Evolutionary conservation across 53 echinoderm and acorn worm species (phyloP), one percentile per base, ranked within the genome.

Genomic region (Crossaster papposus): DNA sequence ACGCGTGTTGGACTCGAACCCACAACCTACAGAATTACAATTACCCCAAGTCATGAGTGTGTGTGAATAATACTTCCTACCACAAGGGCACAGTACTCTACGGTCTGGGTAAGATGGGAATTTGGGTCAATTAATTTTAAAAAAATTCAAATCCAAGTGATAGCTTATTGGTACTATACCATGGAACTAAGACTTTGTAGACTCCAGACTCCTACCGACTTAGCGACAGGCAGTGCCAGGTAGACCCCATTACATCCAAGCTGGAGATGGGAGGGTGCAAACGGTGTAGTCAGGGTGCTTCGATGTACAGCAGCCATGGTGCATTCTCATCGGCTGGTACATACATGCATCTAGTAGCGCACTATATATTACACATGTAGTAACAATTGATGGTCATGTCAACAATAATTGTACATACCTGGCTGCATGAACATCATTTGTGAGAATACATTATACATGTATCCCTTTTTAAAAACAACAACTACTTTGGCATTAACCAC

Each of bases 141-240:
- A n/a, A n/a, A n/a, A n/a, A n/a, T 36, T n/a, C n/a, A n/a, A n/a
- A 15, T 7, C 2, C 6, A 11, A 35, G 1, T 36, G 1, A 17
- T 3, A 33, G 36, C 2, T 3, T 18, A 3, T 74, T 35, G 75
- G 36, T 36, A 74, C 14, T 83, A n/a, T n/a, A 96, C 96, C 95
- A 92, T 90, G 35, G 96, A 96, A 5, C 85, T 51, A 15, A 95
- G 54, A 51, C 94, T 94, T 70, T 95, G 95, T 33, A 96, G 77
- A 79, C 95, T 95, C 96, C 96, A 96, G 1, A 96, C 78, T 11
- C 95, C 96, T 20, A 95, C 90, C 10, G 94, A 82, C 86, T 95
- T 95, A 22, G 84, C 92, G 30, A 90, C 83, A 3, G 96, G 96
- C 54, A 92, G 70, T 32, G 95, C 95, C 30, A 95, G 15, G 53